phyloP scores from a whole-genome alignment of 2,797 vertebrate species.

The Enteromius fasciolatus region DNA sequence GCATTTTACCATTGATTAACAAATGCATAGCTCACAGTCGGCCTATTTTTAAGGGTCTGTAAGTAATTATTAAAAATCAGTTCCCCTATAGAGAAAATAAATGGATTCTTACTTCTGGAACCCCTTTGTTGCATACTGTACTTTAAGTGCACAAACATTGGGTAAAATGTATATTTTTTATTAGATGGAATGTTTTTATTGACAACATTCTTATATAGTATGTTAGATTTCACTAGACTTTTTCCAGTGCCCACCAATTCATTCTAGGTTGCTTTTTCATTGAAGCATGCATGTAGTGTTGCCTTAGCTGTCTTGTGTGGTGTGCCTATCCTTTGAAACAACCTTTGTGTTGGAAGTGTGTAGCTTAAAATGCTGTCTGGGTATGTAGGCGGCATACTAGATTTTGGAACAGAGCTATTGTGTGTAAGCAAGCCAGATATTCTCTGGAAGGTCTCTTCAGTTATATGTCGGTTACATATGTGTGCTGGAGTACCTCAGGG shows the following conservation, averaged over 20 bases:
- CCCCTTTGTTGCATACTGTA: not conserved
- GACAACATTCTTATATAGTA: no score
- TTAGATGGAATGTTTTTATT: no score
- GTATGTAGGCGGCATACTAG: not conserved
- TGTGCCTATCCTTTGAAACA: not conserved
- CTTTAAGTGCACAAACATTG: not conserved
- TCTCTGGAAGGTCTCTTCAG: not conserved
- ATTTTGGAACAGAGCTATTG: not conserved
- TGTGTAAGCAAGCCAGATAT: not conserved
- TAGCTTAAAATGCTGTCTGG: not conserved
- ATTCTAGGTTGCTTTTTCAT: not conserved
- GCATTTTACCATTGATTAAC: not conserved
- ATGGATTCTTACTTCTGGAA: not conserved
- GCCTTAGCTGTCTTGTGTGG: not conserved
- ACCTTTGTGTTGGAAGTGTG: not conserved
- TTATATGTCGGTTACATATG: not conserved
- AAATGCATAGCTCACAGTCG: not conserved
- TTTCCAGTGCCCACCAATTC: not conserved
- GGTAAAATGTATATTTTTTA: not conserved
- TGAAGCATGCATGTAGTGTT: not conserved
- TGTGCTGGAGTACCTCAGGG: not conserved
- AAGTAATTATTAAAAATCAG: not conserved
- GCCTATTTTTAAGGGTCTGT: not conserved
- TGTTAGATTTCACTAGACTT: not conserved
- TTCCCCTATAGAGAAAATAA: not conserved